Percentiles rank a stretch among this genome's conserved stretches.
phyloP scores from a whole-genome alignment of 2,113 vertebrate species.

The Stomatorhinus ivindoensis region DNA sequence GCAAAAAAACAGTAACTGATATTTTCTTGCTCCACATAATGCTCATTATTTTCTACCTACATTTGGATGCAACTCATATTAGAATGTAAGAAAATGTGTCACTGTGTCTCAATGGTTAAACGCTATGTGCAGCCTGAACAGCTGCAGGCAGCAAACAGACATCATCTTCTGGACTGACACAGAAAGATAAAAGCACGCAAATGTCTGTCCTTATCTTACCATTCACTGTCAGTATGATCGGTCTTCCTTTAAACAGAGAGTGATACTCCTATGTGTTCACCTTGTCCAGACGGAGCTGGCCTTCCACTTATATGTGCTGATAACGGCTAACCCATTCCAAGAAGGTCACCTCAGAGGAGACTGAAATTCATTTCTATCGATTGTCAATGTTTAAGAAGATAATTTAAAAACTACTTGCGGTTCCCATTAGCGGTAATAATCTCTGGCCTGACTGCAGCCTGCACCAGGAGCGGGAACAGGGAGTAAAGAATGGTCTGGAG shows the following conservation, averaged over 20 bases:
- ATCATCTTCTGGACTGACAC: background rate
- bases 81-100: slow-evolving; percentile 2
- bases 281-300: background rate
- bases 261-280: background rate
- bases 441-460: background rate
- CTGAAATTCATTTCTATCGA: background rate
- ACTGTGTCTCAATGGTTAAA: background rate
- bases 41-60: background rate
- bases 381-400: background rate
- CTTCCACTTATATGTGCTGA: background rate
- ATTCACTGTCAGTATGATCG: background rate
- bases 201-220: background rate
- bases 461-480: background rate
- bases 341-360: background rate
- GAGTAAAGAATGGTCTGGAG: slow-evolving; percentile 11
- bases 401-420: background rate
- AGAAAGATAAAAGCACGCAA: background rate
- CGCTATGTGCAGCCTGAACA: background rate
- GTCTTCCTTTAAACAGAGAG: background rate
- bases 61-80: background rate
- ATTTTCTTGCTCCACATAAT: background rate
- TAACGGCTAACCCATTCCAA: background rate
- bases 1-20: background rate
- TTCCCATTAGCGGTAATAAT: background rate
- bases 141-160: background rate